Conservation (phyloP, 2,888 invertebrate species). For the Heliconius ismenius region DNA sequence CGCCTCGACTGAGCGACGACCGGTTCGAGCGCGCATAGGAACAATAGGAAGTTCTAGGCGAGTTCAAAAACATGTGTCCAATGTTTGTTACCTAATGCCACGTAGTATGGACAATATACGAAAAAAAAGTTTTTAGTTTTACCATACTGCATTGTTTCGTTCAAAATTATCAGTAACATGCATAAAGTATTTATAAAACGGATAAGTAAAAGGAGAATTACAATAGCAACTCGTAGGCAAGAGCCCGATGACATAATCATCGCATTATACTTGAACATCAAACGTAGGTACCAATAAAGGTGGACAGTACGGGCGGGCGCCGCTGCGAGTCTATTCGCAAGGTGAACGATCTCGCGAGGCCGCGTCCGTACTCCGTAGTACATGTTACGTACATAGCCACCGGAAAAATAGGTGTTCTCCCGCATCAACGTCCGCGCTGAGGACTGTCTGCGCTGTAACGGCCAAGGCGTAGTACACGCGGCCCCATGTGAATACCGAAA, state of each 20-base stretch:
- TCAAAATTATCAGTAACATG: not conserved
- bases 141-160: not conserved
- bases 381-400: constrained; percentile 44
- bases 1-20: constrained; percentile 49
- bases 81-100: not conserved
- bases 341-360: constrained; percentile 77
- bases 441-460: constrained; percentile 42
- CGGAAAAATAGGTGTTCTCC: constrained; percentile 51
- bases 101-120: not conserved
- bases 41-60: constrained; percentile 14
- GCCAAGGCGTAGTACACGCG: constrained; percentile 42
- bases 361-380: constrained; percentile 51
- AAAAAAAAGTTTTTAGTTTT: not conserved
- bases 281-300: constrained; percentile 60
- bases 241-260: constrained; percentile 63
- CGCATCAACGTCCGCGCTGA: constrained; percentile 39
- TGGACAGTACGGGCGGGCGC: constrained; percentile 54
- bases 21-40: constrained; percentile 42
- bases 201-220: not conserved
- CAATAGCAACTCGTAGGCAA: constrained; percentile 24
- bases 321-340: constrained; percentile 62
- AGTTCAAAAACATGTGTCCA: not conserved
- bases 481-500: constrained; percentile 45
- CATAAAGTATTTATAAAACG: not conserved
- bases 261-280: constrained; percentile 68